Evolutionary conservation across 2,113 vertebrate species (phyloP).

Genomic region (Oceanites oceanicus): DNA sequence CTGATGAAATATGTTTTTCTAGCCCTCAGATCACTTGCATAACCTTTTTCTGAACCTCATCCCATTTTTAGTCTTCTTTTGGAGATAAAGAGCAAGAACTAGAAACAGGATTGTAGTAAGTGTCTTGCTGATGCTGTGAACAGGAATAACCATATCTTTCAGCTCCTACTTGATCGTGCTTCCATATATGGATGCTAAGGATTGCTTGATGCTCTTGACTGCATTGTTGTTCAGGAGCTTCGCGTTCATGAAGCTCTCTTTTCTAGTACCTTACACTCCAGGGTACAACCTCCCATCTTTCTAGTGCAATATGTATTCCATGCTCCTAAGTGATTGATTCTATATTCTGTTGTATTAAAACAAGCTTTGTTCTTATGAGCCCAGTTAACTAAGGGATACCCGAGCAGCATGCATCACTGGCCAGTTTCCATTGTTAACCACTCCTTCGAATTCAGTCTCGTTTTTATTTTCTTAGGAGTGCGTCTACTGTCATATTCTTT

Average conservation of each 20-base stretch:
- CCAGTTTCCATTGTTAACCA: background rate
- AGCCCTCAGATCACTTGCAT: background rate
- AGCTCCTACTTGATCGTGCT: background rate
- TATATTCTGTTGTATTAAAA: background rate
- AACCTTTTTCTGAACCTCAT: background rate
- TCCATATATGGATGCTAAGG: background rate
- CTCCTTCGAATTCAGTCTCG: background rate
- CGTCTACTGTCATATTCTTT: background rate
- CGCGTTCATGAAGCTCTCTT: rapidly evolving
- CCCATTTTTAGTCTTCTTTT: background rate
- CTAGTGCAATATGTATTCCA: background rate
- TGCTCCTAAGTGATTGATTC: background rate
- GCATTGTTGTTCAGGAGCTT: background rate
- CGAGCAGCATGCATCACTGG: background rate
- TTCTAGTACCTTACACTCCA: background rate
- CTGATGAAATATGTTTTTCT: background rate
- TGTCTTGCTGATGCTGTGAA: background rate
- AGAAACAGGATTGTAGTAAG: background rate
- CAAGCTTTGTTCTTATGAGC: background rate
- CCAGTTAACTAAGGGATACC: background rate
- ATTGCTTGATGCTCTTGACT: background rate
- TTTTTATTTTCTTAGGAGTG: background rate
- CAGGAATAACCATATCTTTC: background rate
- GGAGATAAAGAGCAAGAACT: background rate
- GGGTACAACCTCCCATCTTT: background rate